A percentile compares a stretch with the other conserved stretches of the same genome.
Conservation (phyloP, 2,113 vertebrate species). For the Leptodactylus fuscus region DNA sequence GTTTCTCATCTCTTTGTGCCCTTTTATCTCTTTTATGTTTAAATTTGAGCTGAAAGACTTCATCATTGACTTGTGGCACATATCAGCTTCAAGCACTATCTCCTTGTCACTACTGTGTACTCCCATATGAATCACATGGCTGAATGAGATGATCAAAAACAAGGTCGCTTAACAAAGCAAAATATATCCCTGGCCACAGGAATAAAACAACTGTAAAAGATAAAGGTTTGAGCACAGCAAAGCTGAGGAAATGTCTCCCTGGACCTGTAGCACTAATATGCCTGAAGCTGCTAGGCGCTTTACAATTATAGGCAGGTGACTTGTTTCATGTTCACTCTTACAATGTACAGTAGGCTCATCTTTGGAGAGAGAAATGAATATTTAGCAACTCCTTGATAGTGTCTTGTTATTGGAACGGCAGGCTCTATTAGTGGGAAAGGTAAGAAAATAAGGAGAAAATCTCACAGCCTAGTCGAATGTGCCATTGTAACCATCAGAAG, state of each 20-base stretch:
- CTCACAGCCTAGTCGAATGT: no score
- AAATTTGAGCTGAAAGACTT: constrained; percentile 64
- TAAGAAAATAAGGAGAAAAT: no score
- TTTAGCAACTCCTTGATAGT: background rate
- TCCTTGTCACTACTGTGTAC: constrained; percentile 67
- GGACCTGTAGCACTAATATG: constrained; percentile 72
- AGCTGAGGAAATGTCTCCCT: constrained; percentile 71
- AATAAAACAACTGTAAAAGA: constrained; percentile 64
- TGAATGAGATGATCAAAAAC: constrained; percentile 78
- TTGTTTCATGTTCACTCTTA: background rate
- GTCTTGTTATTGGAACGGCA: background rate
- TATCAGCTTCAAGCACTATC: constrained; percentile 74
- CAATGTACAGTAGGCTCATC: background rate
- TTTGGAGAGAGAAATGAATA: background rate
- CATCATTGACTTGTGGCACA: constrained; percentile 68
- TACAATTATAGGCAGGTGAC: background rate
- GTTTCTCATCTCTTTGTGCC: constrained; percentile 15
- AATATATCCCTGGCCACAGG: constrained; percentile 72
- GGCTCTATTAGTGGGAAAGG: no score
- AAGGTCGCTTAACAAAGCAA: constrained; percentile 70
- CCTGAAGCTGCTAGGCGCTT: constrained; percentile 67
- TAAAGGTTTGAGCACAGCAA: constrained; percentile 67
- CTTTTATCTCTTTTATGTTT: constrained; percentile 30
- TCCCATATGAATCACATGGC: constrained; percentile 71
- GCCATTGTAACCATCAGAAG: no score